Percentiles rank a stretch among this genome's conserved stretches.
Evolutionary conservation across 2,113 vertebrate genomes (phyloP).

Genomic region (Silurus asotus): DNA sequence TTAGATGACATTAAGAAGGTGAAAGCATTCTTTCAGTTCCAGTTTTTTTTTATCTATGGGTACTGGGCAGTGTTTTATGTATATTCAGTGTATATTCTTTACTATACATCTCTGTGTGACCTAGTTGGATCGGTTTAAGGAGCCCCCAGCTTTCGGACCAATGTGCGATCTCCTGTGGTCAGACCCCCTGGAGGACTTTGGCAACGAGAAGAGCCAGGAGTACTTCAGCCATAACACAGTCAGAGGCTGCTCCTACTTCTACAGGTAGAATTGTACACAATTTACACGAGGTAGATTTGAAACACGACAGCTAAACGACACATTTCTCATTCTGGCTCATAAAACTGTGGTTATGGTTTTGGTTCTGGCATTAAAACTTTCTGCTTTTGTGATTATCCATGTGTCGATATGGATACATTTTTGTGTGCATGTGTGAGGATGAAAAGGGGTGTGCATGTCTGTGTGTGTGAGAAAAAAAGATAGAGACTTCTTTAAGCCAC

Average conservation of each 20-base stretch:
- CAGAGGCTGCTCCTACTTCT: slow-evolving; percentile 82
- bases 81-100: not conserved
- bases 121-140: slow-evolving; percentile 81
- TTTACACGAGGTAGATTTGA: no score
- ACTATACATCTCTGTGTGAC: slow-evolving; percentile 34
- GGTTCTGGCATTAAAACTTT: not conserved
- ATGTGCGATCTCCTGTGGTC: slow-evolving; percentile 83
- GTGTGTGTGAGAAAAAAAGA: slow-evolving; percentile 10
- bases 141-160: slow-evolving; percentile 79
- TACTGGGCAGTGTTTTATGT: not conserved
- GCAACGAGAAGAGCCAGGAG: slow-evolving; percentile 82
- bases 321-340: not conserved
- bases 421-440: not conserved
- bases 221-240: slow-evolving; percentile 82
- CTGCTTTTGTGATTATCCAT: not conserved
- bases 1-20: slow-evolving; percentile 84
- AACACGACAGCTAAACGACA: not conserved
- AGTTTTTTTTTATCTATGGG: not conserved
- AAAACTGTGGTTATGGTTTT: not conserved
- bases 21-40: slow-evolving; percentile 7
- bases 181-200: slow-evolving; percentile 80
- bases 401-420: not conserved
- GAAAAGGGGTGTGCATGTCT: not conserved
- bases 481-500: not conserved
- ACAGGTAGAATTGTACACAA: slow-evolving; percentile 68